Conservation (phyloP, 2,113 vertebrate species). For the Speoplatyrhinus poulsoni region DNA sequence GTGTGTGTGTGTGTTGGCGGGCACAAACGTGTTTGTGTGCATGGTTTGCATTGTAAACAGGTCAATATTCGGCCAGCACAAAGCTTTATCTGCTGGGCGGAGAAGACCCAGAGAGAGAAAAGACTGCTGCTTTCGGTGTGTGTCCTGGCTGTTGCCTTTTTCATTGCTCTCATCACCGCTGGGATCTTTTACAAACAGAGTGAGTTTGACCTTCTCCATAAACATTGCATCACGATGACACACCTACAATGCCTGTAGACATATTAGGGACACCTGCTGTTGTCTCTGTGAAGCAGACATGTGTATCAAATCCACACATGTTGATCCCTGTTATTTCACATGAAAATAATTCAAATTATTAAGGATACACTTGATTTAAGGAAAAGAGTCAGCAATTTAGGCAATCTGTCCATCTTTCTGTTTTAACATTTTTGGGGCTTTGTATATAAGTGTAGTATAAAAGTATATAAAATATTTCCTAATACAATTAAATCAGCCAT, state of each 20-base stretch:
- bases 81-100: slow-evolving; percentile 77
- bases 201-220: slow-evolving; percentile 70
- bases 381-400: too few species aligned
- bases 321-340: neutral
- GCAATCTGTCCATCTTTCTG: too few species aligned
- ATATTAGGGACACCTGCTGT: slow-evolving; percentile 13
- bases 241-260: neutral
- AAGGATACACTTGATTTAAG: too few species aligned
- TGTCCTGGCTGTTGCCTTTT: slow-evolving; percentile 67
- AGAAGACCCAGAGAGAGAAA: slow-evolving; percentile 77
- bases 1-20: neutral
- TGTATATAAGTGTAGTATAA: too few species aligned
- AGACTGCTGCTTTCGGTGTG: slow-evolving; percentile 77
- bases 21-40: neutral
- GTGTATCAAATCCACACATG: neutral
- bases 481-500: slow-evolving; percentile 18
- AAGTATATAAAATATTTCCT: too few species aligned
- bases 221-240: neutral
- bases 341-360: too few species aligned
- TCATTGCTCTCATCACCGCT: slow-evolving; percentile 77
- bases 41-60: slow-evolving; percentile 60
- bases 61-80: slow-evolving; percentile 77
- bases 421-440: too few species aligned
- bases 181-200: slow-evolving; percentile 83
- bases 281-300: neutral